Base-by-base conservation (phyloP, 2,888 invertebrate genomes). In the Melinopterus prodromus region DNA sequence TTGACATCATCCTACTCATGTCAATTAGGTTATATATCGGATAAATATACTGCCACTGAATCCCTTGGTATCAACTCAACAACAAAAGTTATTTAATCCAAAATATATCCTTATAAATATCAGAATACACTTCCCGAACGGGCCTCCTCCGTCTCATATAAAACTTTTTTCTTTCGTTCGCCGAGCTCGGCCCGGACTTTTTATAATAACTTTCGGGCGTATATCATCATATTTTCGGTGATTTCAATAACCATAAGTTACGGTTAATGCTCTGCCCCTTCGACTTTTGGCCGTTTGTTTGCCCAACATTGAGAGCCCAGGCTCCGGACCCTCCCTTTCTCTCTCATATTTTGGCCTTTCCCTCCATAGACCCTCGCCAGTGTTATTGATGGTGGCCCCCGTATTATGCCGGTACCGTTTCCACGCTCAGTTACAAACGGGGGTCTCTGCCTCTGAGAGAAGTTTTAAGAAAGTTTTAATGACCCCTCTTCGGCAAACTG, bases 231-330 rank as follows among this genome's bases (percentile, higher is more conserved):
- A 79, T 76, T 69, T 77, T 77, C 76, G 79, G 77, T 36, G 16
- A 71, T 79, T 79, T 77, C 79, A 79, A 79, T 79, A 79, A 76
- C 79, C 79, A 79, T 79, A 76, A 79, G 76, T 79, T 77, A 76
- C 70, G 53, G 71, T 78, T 78, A 74, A 78, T 78, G 74, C 77
- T 26, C n/a, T 36, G 70, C n/a, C 53, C 69, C 38, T 77, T 77
- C 77, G 77, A 35, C 53, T 53, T 77, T 37, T 35, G 14, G 6
- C 77, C 77, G 37, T 77, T 77, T 70, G 77, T 77, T 77, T 77
- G 77, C 77, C 35, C 16, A 36, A 26, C 9, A 70, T 70, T 38
- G 53, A 53, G 26, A 26, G 26, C 26, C 26, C 26, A 2, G 26
- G 26, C 26, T 26, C 26, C 26, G 26, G 26, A 26, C 26, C 26